phyloP scores from a whole-genome alignment of 2,797 vertebrate genomes.

The Rhabdophis nuchalis region DNA sequence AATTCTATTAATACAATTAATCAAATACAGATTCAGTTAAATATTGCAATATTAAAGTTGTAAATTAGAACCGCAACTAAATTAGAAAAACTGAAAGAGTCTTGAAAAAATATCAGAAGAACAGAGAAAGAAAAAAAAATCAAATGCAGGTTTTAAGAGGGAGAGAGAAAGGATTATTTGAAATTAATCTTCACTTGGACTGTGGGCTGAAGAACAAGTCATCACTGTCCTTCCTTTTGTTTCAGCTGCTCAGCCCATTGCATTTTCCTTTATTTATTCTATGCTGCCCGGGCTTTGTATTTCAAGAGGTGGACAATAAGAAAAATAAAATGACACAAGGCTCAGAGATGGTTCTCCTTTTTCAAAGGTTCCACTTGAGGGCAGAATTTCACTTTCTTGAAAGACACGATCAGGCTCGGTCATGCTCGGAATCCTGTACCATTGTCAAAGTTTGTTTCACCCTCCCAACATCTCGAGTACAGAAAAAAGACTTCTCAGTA shows the following conservation, averaged over 20 bases:
- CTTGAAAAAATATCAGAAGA: background rate
- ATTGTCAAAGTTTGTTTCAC: background rate
- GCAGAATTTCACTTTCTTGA: constrained; percentile 12
- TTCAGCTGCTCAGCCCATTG: constrained; percentile 27
- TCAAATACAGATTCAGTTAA: background rate
- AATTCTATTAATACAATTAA: background rate
- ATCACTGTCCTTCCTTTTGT: constrained; percentile 49
- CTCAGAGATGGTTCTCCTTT: background rate
- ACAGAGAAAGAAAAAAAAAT: background rate
- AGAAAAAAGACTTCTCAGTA: background rate
- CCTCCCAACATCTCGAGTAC: background rate
- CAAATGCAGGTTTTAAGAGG: background rate
- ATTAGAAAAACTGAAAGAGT: background rate
- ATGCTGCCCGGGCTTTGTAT: constrained; percentile 23
- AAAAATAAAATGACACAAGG: constrained; percentile 23
- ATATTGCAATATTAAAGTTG: background rate
- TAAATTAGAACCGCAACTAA: background rate
- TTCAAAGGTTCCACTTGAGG: background rate
- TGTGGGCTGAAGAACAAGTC: constrained; percentile 29
- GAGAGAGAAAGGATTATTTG: background rate
- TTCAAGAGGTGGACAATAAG: constrained; percentile 12
- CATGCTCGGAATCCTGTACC: background rate
- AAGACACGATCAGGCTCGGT: background rate
- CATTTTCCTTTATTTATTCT: constrained; percentile 33
- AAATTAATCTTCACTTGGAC: background rate